Evolutionary conservation across 2,797 vertebrate genomes (phyloP).

Genomic region (Lacerta viridis): DNA sequence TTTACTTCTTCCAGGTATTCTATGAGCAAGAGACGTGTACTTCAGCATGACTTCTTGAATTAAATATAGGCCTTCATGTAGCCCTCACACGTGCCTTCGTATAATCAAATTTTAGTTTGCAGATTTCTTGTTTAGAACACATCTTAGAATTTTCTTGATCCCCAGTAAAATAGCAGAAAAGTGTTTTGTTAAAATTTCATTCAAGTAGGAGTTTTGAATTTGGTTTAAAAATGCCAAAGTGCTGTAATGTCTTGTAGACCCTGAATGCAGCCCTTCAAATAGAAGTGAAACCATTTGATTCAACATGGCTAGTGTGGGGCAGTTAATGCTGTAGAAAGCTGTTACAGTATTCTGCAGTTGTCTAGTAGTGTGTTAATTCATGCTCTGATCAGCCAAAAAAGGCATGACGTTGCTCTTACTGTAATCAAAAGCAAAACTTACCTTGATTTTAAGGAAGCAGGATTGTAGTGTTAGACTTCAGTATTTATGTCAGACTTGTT

Average conservation of each 20-base stretch:
- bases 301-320: neutral
- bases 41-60: too few relatives aligned
- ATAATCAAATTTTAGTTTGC: neutral
- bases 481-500: neutral
- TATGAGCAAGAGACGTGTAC: neutral
- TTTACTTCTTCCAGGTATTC: too few relatives aligned
- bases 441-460: neutral
- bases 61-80: neutral
- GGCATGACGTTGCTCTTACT: neutral
- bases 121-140: neutral
- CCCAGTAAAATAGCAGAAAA: neutral
- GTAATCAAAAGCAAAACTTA: constrained; percentile 29
- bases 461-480: neutral
- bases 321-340: neutral
- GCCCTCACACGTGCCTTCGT: neutral
- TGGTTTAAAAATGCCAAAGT: neutral
- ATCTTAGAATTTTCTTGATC: neutral
- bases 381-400: neutral
- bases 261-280: neutral
- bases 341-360: neutral
- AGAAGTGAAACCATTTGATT: neutral
- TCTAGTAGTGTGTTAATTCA: neutral
- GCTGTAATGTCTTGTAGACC: neutral
- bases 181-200: neutral
- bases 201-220: neutral